Conservation (phyloP, 2,888 invertebrate species). For the Yponomeuta cagnagella region DNA sequence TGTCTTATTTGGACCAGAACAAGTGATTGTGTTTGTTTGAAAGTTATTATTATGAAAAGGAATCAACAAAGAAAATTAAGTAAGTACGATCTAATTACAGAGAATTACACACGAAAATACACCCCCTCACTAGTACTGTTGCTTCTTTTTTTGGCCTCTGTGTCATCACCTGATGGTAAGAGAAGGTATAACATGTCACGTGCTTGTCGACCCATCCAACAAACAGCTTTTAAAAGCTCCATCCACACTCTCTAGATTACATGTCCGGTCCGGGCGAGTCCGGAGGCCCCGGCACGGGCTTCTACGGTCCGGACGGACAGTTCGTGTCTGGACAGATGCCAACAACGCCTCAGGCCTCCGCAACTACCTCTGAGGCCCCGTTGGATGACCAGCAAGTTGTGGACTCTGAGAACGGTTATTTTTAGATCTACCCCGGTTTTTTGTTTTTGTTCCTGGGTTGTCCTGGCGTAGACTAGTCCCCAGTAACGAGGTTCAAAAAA, state of each 20-base stretch:
- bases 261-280: slow-evolving; percentile 29
- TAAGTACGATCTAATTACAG: too few species aligned
- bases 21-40: too few species aligned
- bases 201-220: not conserved
- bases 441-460: not conserved
- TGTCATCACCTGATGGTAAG: too few species aligned
- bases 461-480: not conserved
- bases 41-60: too few species aligned
- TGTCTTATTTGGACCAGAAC: too few species aligned
- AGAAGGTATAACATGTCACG: too few species aligned
- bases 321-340: slow-evolving; percentile 19
- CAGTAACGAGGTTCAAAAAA: too few species aligned
- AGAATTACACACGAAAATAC: too few species aligned
- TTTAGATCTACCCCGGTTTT: slow-evolving; percentile 17
- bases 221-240: not conserved
- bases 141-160: too few species aligned
- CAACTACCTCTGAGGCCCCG: slow-evolving; percentile 17
- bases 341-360: slow-evolving; percentile 17
- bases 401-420: slow-evolving; percentile 30
- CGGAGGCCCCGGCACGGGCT: slow-evolving; percentile 38
- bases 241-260: slow-evolving; percentile 6
- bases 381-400: slow-evolving; percentile 25
- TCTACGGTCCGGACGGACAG: slow-evolving; percentile 39
- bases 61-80: too few species aligned
- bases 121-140: too few species aligned